Conservation (phyloP, 2,113 vertebrate species). For the Xiphophorus hellerii region DNA sequence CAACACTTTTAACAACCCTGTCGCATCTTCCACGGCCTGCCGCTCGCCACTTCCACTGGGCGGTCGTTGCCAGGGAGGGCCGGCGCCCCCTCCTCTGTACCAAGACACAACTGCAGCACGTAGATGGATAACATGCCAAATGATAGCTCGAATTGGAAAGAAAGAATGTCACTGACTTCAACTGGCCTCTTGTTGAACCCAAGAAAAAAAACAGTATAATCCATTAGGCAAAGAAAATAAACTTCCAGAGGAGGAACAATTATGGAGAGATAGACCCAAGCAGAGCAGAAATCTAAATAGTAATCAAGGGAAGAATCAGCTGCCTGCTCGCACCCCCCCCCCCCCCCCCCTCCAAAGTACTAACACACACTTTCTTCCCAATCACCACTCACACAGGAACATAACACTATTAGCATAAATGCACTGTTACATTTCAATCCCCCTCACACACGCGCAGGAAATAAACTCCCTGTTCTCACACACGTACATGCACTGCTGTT, state of each 20-base stretch:
- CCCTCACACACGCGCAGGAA: constrained; percentile 25
- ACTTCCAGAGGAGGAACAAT: constrained; percentile 51
- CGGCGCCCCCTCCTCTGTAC: constrained; percentile 40
- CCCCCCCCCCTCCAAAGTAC: constrained; percentile 77
- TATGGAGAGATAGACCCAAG: constrained; percentile 67
- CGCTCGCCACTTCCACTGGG: constrained; percentile 44
- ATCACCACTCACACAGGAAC: constrained; percentile 38
- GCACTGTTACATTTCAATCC: constrained; percentile 32
- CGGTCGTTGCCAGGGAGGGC: constrained; percentile 36
- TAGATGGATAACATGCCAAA: neutral
- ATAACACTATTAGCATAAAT: constrained; percentile 59
- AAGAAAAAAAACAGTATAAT: constrained; percentile 24
- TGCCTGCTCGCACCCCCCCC: constrained; percentile 87
- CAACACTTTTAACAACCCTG: constrained; percentile 99
- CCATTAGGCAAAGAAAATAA: constrained; percentile 45
- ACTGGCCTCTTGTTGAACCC: constrained; percentile 65
- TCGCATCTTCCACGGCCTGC: constrained; percentile 86
- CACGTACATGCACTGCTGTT: constrained; percentile 59
- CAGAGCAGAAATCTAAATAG: constrained; percentile 87
- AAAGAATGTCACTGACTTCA: neutral
- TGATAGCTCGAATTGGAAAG: constrained; percentile 26
- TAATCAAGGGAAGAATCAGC: constrained; percentile 97
- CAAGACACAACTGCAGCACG: neutral
- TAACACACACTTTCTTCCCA: constrained; percentile 66
- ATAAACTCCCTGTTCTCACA: constrained; percentile 29